Conservation (phyloP, 2,797 vertebrate genomes). For the Tenualosa thibaudeaui region DNA sequence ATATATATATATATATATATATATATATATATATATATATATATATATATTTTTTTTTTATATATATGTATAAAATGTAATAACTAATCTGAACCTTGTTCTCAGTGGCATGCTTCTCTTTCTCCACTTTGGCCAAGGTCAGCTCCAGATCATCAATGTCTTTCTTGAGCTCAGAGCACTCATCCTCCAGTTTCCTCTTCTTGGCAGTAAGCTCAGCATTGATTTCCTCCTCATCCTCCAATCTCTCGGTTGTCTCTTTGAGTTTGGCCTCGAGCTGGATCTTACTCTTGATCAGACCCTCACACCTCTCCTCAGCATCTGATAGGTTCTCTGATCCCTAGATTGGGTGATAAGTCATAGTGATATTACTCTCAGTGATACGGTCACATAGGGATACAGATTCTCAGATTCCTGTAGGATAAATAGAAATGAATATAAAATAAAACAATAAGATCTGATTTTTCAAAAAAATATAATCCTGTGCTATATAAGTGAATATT, state of each 20-base stretch:
- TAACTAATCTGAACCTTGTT: conserved; percentile 78
- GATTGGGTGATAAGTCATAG: too few relatives aligned
- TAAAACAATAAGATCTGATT: background rate
- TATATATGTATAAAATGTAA: background rate
- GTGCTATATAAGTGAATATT: too few relatives aligned
- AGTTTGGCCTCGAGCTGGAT: conserved; percentile 86
- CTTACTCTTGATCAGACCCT: conserved; percentile 88
- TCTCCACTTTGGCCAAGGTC: conserved; percentile 85
- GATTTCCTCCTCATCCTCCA: conserved; percentile 82
- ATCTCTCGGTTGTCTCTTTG: conserved; percentile 83
- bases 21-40: too few relatives aligned
- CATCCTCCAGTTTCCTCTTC: conserved; percentile 85
- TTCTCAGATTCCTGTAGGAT: too few relatives aligned
- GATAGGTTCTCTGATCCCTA: conserved; percentile 79
- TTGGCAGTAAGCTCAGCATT: conserved; percentile 82
- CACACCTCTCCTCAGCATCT: conserved; percentile 86
- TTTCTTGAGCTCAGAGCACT: conserved; percentile 87
- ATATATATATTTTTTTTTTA: too few relatives aligned
- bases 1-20: background rate
- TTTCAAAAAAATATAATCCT: too few relatives aligned
- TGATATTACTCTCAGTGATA: too few relatives aligned
- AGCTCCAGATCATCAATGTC: conserved; percentile 87
- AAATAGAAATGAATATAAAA: conserved; percentile 43
- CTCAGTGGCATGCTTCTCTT: conserved; percentile 86
- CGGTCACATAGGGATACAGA: too few relatives aligned